These are phyloP conservation scores for Monomorium pharaonis DNA, from an alignment of 1,140 invertebrate species.

Conservation along the genomic window DNA sequence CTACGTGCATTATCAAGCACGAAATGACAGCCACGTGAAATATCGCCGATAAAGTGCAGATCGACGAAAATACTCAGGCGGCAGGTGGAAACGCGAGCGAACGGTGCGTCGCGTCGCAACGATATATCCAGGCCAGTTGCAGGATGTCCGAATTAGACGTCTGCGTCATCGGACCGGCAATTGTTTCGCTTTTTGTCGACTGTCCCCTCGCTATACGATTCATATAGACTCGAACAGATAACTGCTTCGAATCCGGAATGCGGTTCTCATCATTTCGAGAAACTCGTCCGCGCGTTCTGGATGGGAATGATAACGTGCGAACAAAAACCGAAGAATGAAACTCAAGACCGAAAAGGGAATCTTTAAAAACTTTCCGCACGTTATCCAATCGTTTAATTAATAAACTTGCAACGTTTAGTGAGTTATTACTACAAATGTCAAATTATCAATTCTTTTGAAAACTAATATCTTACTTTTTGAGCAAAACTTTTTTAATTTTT, in stretches of 20 bases:
- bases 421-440: too few species aligned
- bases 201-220: slow-evolving; percentile 1
- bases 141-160: slow-evolving; percentile 73
- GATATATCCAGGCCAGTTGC: slow-evolving; percentile 61
- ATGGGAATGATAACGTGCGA: background rate
- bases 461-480: background rate
- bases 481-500: background rate
- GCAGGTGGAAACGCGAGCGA: background rate
- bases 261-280: background rate
- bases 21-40: background rate
- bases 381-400: background rate
- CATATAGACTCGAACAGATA: slow-evolving; percentile 26
- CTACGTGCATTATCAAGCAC: background rate
- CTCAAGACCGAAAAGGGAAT: background rate
- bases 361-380: background rate
- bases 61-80: background rate
- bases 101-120: background rate
- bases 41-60: background rate
- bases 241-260: background rate
- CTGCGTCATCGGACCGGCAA: slow-evolving; percentile 68
- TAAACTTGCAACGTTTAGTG: background rate
- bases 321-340: background rate
- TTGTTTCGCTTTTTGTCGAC: slow-evolving; percentile 64
- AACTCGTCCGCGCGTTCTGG: background rate
- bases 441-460: background rate